These are phyloP conservation scores for Scomberomorus guttatus DNA, from an alignment of 2,797 vertebrate species.

Conservation along the genomic window DNA sequence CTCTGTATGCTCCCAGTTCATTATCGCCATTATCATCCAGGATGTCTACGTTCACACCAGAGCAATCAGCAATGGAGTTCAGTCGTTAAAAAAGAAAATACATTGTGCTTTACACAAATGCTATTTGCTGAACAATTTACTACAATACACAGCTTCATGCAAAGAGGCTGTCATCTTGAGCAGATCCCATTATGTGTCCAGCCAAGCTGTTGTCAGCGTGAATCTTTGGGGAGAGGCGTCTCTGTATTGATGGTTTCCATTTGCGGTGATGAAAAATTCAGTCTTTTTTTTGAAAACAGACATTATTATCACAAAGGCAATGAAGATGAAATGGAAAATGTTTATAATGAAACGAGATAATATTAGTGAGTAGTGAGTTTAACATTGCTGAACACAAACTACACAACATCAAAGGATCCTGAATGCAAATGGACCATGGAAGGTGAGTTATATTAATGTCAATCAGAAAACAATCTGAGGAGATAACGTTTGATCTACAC, in stretches of 20 bases:
- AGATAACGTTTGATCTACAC: constrained; percentile 9
- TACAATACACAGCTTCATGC: constrained; percentile 18
- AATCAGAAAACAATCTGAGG: neutral
- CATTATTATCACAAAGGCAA: constrained; percentile 24
- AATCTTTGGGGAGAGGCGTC: constrained; percentile 29
- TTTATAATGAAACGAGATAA: constrained; percentile 17
- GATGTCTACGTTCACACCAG: constrained; percentile 43
- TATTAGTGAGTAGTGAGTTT: neutral
- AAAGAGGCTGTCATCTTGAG: constrained; percentile 28
- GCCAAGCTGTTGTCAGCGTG: constrained; percentile 17
- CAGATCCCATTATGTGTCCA: constrained; percentile 43
- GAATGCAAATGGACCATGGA: constrained; percentile 6
- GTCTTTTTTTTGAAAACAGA: constrained; percentile 12
- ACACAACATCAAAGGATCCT: constrained; percentile 12
- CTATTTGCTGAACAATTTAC: constrained; percentile 30
- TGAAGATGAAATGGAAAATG: constrained; percentile 26
- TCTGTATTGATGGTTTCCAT: constrained; percentile 40
- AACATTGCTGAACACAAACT: constrained; percentile 20
- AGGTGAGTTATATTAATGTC: constrained; percentile 8
- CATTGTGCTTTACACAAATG: constrained; percentile 41
- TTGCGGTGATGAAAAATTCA: constrained; percentile 13
- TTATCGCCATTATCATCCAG: constrained; percentile 67
- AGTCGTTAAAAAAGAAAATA: constrained; percentile 33
- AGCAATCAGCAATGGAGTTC: constrained; percentile 38
- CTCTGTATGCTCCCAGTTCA: constrained; percentile 50